Base-by-base conservation (phyloP, 2,888 invertebrate genomes). In the Trachelus tabidus region DNA sequence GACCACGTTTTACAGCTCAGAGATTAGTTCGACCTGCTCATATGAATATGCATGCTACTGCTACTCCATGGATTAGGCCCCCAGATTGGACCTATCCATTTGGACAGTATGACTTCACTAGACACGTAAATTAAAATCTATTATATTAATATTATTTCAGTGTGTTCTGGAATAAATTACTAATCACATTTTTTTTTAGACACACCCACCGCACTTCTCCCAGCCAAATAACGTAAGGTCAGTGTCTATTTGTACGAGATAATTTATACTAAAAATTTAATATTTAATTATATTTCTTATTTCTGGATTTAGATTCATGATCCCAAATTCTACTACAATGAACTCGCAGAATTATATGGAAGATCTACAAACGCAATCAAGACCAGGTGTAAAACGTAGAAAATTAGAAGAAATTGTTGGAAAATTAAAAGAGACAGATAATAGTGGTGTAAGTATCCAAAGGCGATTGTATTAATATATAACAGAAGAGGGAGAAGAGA, bases 331-430 rank as follows among this genome's bases (percentile, higher is more conserved):
- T 56, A 71, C 71, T 6, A 79, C 76, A 68, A 73, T 79, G 71
- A 77, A 79, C 74, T 69, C 79, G 76, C 80, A 78, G 34, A 75
- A 76, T 56, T 80, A 77, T 71, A 31, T 74, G 12, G 71, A 76
- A 76, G 76, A 78, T 37, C 68, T 76, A 81, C 79, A 31, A 69
- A 77, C 79, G 73, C 77, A 79, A 75, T 69, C 77, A 34, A 81
- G 81, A 34, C 81, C 81, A 9, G 74, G 69, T 31, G 73, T 81
- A 37, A 84, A 83, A 56, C 80, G 83, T 77, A 80, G 82, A 35
- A 85, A 85, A 73, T 79, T 87, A 73, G 85, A 86, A 80, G 83
- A 85, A 30, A 83, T 86, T 76, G 83, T 87, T 73, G 84, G 79
- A 73, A 86, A 85, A 76, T 81, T 86, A 35, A 85, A 83, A 78